Percentiles rank a stretch among this genome's conserved stretches.
These are phyloP conservation scores for human DNA, from an alignment of 2,113 vertebrate species.

Conservation along the genomic window GRCh38 chr11:85765001-85765500, in stretches of 20 bases:
- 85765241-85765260: background rate
- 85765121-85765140: background rate
- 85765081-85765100: background rate
- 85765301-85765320: no score
- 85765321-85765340: no score
- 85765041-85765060: background rate
- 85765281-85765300: no score
- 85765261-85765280: no score
- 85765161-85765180: background rate
- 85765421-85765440: no score
- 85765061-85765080: background rate
- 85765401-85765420: no score
- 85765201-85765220: background rate
- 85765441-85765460: no score
- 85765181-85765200: background rate
- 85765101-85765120: background rate
- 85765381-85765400: no score
- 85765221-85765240: background rate
- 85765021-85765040: background rate
- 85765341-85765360: no score
- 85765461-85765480: no score
- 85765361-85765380: no score
- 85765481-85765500: no score
- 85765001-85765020: background rate
- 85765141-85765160: background rate